phyloP scores from a whole-genome alignment of 2,888 invertebrate genomes.

The Cerastoderma edule region DNA sequence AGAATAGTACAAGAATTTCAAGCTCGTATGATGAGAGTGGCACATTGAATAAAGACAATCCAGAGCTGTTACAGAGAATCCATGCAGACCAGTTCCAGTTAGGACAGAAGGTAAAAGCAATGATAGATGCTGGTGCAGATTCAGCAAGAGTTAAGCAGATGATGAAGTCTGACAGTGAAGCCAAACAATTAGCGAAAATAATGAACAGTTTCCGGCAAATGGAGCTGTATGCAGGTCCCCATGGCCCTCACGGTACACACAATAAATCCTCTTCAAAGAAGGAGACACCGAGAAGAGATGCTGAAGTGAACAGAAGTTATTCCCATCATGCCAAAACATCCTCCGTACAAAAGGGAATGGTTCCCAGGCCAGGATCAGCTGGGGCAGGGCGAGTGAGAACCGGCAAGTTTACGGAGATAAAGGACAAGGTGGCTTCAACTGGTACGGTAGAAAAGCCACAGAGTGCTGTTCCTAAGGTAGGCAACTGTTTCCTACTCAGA shows the following conservation, averaged over 20 bases:
- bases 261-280: conserved; percentile 49
- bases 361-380: conserved; percentile 67
- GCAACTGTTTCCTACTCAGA: too few relatives aligned
- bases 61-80: conserved; percentile 65
- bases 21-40: conserved; percentile 61
- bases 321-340: conserved; percentile 18
- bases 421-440: conserved; percentile 47
- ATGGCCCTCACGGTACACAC: conserved; percentile 36
- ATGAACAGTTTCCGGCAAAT: conserved; percentile 77
- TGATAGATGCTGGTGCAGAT: conserved; percentile 71
- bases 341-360: conserved; percentile 16
- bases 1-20: conserved; percentile 41
- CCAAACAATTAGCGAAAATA: conserved; percentile 73
- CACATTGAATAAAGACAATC: conserved; percentile 64
- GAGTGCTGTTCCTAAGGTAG: conserved; percentile 54
- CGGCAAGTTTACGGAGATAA: conserved; percentile 74
- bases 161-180: conserved; percentile 70
- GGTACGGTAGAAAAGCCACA: conserved; percentile 28
- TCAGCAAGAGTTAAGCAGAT: conserved; percentile 62
- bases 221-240: conserved; percentile 77
- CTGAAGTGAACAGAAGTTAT: conserved; percentile 41
- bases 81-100: conserved; percentile 67
- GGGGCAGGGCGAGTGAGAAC: conserved; percentile 62
- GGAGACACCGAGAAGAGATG: conserved; percentile 54
- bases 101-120: conserved; percentile 70